phyloP scores from a whole-genome alignment of 2,797 vertebrate genomes.

The Malacoctenus gilli region DNA sequence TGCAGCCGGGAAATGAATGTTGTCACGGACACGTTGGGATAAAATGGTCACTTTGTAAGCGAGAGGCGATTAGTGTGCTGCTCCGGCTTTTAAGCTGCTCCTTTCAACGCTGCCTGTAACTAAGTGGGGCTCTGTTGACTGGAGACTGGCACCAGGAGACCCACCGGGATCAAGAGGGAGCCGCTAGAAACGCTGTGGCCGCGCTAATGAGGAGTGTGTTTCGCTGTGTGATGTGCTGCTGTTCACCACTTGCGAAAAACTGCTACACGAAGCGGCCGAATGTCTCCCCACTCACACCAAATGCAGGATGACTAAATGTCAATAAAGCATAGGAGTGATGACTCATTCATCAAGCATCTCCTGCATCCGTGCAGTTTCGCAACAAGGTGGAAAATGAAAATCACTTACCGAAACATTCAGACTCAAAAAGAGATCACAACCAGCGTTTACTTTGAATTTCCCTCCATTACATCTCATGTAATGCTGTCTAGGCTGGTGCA shows the following conservation, averaged over 20 bases:
- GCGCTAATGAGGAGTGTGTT: background rate
- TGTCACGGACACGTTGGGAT: slow-evolving; percentile 61
- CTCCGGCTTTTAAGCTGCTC: slow-evolving; percentile 66
- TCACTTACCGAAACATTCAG: too few species aligned
- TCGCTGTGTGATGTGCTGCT: background rate
- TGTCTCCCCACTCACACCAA: too few species aligned
- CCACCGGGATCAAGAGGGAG: background rate
- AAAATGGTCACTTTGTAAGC: background rate
- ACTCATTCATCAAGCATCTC: too few species aligned
- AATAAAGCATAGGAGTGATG: too few species aligned
- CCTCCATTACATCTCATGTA: too few species aligned
- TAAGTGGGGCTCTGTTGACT: slow-evolving; percentile 1
- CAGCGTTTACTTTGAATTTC: too few species aligned
- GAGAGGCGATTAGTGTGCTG: too few species aligned
- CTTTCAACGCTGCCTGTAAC: background rate
- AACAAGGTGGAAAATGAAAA: too few species aligned
- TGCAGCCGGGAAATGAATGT: slow-evolving; percentile 75
- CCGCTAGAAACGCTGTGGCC: slow-evolving; percentile 5
- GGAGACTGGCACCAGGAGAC: background rate
- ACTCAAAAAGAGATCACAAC: too few species aligned
- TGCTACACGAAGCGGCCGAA: background rate
- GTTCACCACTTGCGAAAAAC: background rate
- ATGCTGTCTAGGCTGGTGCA: too few species aligned
- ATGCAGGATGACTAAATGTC: too few species aligned
- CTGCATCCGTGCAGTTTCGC: too few species aligned